Base-by-base conservation (phyloP, 2,888 invertebrate genomes). In the Azorinus chamasolen region DNA sequence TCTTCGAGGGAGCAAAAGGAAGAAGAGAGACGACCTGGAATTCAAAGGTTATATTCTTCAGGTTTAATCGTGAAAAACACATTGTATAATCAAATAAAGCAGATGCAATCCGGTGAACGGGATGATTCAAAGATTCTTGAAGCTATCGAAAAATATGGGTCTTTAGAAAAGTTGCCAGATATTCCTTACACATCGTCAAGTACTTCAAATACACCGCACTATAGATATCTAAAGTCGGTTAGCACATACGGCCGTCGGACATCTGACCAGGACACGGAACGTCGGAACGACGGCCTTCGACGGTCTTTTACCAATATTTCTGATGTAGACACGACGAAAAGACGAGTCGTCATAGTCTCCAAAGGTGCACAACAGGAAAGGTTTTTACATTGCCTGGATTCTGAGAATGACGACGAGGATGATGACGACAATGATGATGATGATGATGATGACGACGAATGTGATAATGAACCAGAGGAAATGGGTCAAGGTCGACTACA, bases 41-140 rank as follows among this genome's bases (percentile, higher is more conserved):
- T 78, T 39, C 78, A 78, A 53, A 68, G 78, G 48, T 59, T 75
- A 12, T 81, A 81, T 63, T 81, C 81, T 0, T 81, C 81, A 6
- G 81, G 75, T 2, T 46, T 81, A 12, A 62, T 78, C 39, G 78
- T 78, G 0, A 78, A 72, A 25, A 81, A 81, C 48, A 54, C 63
- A 1, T n/a, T 81, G 14, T 81, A 78, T 37, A 78, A 78, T 24
- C 81, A 78, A 43, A 25, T 81, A 41, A 66, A 69, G 12, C 55
- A 59, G 24, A 43, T 45, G 2, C 64, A 69, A 8, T 37, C 18
- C 22, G 66, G 51, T 22, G 74, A 62, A 8, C 50, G 71, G 18
- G 81, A 75, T 45, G 63, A 75, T 41, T 61, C 68, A 4, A 64
- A 53, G 12, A 62, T 81, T 22, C 53, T 68, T 1, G 75, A 81